Evolutionary conservation across 2,113 vertebrate genomes (phyloP), one percentile per base, ranked within the genome.

Genomic region (Lampris incognitus): DNA sequence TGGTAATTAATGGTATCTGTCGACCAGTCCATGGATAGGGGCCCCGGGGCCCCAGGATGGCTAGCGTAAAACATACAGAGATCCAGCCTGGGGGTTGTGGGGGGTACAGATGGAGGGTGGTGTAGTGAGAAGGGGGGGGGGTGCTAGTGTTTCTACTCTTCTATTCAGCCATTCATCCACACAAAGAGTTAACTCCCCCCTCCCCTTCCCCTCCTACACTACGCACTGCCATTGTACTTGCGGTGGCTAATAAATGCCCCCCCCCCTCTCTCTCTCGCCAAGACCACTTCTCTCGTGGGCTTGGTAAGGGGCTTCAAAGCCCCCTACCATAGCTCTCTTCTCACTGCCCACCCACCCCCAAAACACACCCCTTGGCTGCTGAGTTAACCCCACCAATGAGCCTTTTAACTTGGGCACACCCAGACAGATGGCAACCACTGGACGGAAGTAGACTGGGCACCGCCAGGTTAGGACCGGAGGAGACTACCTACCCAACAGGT

Each of bases 1-100:
- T 88, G 84, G 87, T 89, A 92, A 94, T 92, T 94, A 94, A 95
- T 92, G 91, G 90, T 94, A 93, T 95, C 93, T 94, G 91, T 92
- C 74, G 85, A 69, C 81, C 80, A 72, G 85, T 85, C 86, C 78
- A 65, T 86, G 76, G 79, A 86, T 75, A 89, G 89, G 86, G 85
- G 87, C 85, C 83, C 87, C 66, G 76, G 84, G 91, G 86, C 82
- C 87, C 89, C 64, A 58, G 76, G 75, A 88, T 87, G 83, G 88
- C 77, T 82, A 85, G 71, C 78, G 85, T 87, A 91, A 91, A 92
- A 93, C 89, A 93, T 91, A 94, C 93, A 94, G 86, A 88, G 81
- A 85, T 88, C 85, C 82, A 89, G 72, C 74, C 76, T 80, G 57
- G 79, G 57, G 60, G 61, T 11, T 66, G 70, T 39, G 67, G 49